Conservation (phyloP, 2,888 invertebrate genomes). For the Monopis laevigella region DNA sequence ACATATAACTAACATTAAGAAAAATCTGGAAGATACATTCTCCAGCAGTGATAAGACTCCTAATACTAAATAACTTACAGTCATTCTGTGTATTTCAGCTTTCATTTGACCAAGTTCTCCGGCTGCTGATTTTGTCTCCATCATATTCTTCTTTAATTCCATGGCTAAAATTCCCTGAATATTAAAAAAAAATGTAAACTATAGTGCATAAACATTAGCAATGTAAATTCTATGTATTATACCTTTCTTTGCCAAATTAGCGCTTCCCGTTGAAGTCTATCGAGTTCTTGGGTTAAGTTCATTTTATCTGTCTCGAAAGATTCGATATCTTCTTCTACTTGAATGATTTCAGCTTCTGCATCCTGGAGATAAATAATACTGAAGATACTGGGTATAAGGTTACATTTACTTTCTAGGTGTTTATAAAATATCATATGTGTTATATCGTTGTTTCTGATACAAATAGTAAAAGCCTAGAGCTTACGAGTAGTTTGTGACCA, state of each 20-base stretch:
- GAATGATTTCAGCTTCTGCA: constrained; percentile 73
- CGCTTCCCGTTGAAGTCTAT: constrained; percentile 71
- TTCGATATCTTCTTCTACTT: constrained; percentile 74
- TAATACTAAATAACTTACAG: too few species aligned
- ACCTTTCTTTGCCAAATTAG: constrained; percentile 86
- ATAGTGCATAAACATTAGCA: background rate
- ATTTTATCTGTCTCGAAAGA: constrained; percentile 73
- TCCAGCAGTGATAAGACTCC: too few species aligned
- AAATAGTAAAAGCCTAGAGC: too few species aligned
- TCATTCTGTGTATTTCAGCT: constrained; percentile 85
- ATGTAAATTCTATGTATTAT: too few species aligned
- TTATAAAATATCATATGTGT: too few species aligned
- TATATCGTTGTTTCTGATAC: too few species aligned
- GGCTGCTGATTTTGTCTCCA: constrained; percentile 69
- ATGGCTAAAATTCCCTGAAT: constrained; percentile 68
- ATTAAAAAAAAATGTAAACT: background rate
- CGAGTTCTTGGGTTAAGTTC: constrained; percentile 69
- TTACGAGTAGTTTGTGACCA: too few species aligned
- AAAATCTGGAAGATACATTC: too few species aligned
- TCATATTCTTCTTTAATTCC: constrained; percentile 75
- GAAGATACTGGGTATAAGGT: too few species aligned
- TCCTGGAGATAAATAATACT: too few species aligned
- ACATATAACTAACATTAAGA: too few species aligned
- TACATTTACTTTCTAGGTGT: too few species aligned
- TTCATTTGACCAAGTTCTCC: constrained; percentile 83